These are phyloP conservation scores for Philhelius pedissequus DNA, from an alignment of 2,888 invertebrate species.

Conservation along the genomic window DNA sequence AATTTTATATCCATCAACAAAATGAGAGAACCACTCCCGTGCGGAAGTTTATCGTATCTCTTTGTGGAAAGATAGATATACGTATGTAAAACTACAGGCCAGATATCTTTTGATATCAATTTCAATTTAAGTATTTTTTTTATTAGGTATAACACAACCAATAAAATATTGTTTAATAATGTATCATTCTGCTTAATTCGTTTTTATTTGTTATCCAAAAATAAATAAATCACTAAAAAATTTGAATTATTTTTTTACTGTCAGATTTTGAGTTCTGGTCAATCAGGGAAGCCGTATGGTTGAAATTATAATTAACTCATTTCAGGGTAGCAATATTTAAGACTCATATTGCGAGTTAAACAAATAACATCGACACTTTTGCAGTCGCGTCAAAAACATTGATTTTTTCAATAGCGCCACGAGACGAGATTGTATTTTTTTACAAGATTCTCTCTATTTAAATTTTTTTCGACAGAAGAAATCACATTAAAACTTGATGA, in stretches of 20 bases:
- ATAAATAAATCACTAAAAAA: neutral
- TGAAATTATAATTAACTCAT: neutral
- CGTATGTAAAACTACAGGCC: neutral
- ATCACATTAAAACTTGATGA: too few relatives aligned
- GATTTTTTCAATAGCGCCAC: too few relatives aligned
- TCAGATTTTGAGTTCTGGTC: neutral
- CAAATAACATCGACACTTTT: neutral
- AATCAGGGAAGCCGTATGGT: neutral
- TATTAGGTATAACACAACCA: neutral
- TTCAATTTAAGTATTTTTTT: neutral
- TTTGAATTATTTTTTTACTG: neutral
- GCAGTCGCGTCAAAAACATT: too few relatives aligned
- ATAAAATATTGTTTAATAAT: neutral
- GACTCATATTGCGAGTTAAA: too few relatives aligned
- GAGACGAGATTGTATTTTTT: too few relatives aligned
- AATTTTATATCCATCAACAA: constrained; percentile 37
- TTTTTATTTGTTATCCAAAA: neutral
- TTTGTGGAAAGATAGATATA: neutral
- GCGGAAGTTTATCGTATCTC: constrained; percentile 38
- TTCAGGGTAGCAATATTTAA: too few relatives aligned
- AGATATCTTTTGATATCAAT: neutral
- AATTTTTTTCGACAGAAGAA: too few relatives aligned
- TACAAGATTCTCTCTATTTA: too few relatives aligned
- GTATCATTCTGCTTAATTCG: neutral
- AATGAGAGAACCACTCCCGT: constrained; percentile 49